Base-by-base conservation (phyloP, 2,888 invertebrate genomes). In the Lasioglossum marginatum region DNA sequence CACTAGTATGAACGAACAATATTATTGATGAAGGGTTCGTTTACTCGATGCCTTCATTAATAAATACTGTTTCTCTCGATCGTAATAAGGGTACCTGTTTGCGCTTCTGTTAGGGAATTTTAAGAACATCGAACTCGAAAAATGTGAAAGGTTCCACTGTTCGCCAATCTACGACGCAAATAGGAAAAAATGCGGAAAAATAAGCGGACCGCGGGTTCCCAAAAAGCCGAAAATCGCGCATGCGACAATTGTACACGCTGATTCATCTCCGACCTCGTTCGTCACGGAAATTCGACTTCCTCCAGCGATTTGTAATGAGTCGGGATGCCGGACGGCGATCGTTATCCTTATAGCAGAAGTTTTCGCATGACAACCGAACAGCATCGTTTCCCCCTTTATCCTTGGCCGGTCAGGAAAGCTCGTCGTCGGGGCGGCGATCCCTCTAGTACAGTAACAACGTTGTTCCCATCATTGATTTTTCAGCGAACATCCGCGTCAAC, bases 391-490 rank as follows among this genome's bases (percentile, higher is more conserved):
- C 81, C 23, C 37, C 68, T 68, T 68, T 37, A 68, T 68, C 37
- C 68, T 37, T n/a, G n/a, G 23, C n/a, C 68, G 37, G 31, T 10
- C 68, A n/a, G 23, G 37, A 40, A 23, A 68, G n/a, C 34, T 23
- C 10, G 34, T 23, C 34, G 0, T 0, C 10, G 34, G 45, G 45
- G 16, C 34, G 10, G 19, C 23, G 34, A 31, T 31, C 34, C 34
- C 34, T 31, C 19, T 37, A 1, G 68, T 37, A 23, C 4, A 37
- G 23, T 23, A 8, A 19, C 19, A 66, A 66, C 31, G 34, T 66
- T 10, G 37, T 68, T 37, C 34, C 23, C 82, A 19, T 19, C 79
- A 79, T 82, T 60, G 78, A 83, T 82, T 83, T 83, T 83, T 68
- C 79, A 37, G 57, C 66, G 66, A 37, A 45, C 40, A 68, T 16